Base-by-base conservation (phyloP, 2,797 vertebrate genomes). In the Naso thynnoides region DNA sequence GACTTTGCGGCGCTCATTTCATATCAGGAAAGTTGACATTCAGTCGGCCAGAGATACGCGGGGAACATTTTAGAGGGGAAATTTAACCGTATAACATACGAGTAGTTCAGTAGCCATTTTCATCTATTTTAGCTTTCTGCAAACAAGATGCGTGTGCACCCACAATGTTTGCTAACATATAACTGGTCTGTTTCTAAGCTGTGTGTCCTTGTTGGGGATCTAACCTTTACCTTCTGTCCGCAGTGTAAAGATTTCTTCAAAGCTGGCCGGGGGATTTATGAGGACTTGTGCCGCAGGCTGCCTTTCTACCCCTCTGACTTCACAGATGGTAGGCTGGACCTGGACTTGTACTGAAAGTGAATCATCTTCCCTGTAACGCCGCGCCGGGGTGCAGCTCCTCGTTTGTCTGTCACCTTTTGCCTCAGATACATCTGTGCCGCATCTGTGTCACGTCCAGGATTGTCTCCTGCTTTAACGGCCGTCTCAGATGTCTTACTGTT, bases 261-360 rank as follows among this genome's bases (percentile, higher is more conserved):
- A 67, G 90, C 95, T 21, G 98, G 97, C 78, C 95, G 93, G 76
- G 97, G 98, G 78, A 97, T 98, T 92, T 95, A 95, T 82, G 95
- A 97, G 85, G 98, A 99, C 94, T 85, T 99, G 33, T 93, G 94
- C 73, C 95, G 95, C 84, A 92, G 97, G 66, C 91, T 98, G 70
- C 96, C 97, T 4, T 91, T 96, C 87, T 99, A 98, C 79, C 90
- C 95, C 0, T 93, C 97, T 65, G 98, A 99, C 91, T 99, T 97
- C 93, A 98, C 97, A 8, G 95, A 94, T 80, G 88, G 91, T 92
- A 88, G 70, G 90, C 71, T 60, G 73, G 71, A 80, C 83, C 62
- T 76, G 69, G 68, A 69, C 67, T 79, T 29, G 70, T 75, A 67
- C 56, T 77, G 73, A 73, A 73, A 82, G 80, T 87, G 88, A 90